These are phyloP conservation scores for Drosophila pectinifera DNA, from an alignment of 1,140 invertebrate species.

Conservation along the genomic window DNA sequence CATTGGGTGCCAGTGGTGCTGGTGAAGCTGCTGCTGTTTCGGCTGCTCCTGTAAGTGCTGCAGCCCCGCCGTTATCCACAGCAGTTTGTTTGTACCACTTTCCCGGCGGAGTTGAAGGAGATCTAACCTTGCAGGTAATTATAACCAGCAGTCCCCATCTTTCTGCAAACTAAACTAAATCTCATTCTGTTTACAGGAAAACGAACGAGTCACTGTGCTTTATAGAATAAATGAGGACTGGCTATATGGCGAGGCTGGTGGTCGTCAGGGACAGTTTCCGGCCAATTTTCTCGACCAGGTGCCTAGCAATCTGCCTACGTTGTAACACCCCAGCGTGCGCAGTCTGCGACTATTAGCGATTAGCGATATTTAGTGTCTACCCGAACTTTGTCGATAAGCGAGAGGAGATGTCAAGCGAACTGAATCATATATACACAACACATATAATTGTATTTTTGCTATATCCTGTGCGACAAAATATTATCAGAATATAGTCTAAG, in stretches of 20 bases:
- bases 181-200: conserved; percentile 63
- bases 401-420: conserved; percentile 62
- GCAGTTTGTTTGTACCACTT: conserved; percentile 88
- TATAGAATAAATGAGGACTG: conserved; percentile 92
- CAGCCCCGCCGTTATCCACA: conserved; percentile 48
- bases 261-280: conserved; percentile 91
- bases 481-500: conserved; percentile 44
- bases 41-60: conserved; percentile 38
- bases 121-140: conserved; percentile 87
- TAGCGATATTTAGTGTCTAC: conserved; percentile 38
- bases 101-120: conserved; percentile 87
- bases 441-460: conserved; percentile 59
- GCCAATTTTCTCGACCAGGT: conserved; percentile 90
- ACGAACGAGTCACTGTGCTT: conserved; percentile 89
- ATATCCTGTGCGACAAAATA: conserved; percentile 44
- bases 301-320: conserved; percentile 83
- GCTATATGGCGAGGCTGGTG: conserved; percentile 91
- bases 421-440: conserved; percentile 65
- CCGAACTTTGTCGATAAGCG: conserved; percentile 47
- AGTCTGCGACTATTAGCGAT: conserved; percentile 13
- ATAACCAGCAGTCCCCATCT: neutral
- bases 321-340: conserved; percentile 42
- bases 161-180: neutral
- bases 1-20: conserved; percentile 85
- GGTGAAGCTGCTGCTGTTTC: conserved; percentile 21